Conservation (phyloP, 2,113 vertebrate genomes). For the Rafetus swinhoei region DNA sequence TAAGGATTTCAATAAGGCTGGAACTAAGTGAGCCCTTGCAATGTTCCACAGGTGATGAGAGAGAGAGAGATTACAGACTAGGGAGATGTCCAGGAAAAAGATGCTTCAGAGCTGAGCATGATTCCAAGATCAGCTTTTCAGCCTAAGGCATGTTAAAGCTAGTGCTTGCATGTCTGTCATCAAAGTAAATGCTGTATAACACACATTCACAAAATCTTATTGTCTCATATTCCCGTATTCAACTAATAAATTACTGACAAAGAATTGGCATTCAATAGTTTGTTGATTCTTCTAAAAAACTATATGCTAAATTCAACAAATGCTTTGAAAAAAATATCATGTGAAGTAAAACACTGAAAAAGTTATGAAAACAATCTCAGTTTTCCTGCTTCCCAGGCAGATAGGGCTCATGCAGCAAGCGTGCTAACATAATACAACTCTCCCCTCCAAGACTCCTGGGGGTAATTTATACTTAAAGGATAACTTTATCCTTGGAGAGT, state of each 20-base stretch:
- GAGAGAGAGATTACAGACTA: neutral
- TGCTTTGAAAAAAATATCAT: too few relatives aligned
- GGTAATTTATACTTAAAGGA: too few relatives aligned
- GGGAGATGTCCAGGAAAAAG: neutral
- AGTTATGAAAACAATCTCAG: neutral
- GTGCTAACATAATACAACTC: too few relatives aligned
- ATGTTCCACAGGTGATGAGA: neutral
- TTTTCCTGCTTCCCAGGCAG: neutral
- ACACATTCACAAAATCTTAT: accelerated
- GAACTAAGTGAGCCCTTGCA: neutral
- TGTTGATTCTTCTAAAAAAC: neutral
- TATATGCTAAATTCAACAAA: too few relatives aligned
- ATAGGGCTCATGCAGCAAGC: too few relatives aligned
- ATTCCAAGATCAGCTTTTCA: accelerated
- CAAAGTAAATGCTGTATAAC: neutral
- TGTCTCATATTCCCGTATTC: too few relatives aligned
- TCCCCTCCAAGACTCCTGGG: too few relatives aligned
- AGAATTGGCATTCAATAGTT: neutral
- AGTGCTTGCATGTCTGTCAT: neutral
- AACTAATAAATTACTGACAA: neutral
- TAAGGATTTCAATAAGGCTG: neutral
- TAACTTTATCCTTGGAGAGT: too few relatives aligned
- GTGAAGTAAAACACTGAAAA: too few relatives aligned
- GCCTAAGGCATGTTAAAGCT: neutral
- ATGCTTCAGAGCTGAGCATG: neutral